Evolutionary conservation across 2,113 vertebrate species (phyloP).

Genomic region (Grallaria varia): DNA sequence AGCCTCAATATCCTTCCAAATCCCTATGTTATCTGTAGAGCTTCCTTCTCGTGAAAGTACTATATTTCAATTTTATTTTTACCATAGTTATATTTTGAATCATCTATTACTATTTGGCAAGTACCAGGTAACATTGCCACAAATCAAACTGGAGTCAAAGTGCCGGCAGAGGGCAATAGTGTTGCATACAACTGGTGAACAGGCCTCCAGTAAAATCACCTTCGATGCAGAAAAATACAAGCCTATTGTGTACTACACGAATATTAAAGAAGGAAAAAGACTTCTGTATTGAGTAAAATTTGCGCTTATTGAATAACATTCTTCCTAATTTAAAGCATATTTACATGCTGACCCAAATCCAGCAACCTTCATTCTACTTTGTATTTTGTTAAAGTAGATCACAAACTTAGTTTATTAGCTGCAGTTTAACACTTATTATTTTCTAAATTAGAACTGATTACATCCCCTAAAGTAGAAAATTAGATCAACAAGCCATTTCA

Average conservation of each 20-base stretch:
- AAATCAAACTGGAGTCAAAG: background rate
- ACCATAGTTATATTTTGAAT: background rate
- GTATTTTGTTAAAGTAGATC: slow-evolving; percentile 8
- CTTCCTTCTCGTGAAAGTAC: background rate
- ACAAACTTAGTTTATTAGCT: slow-evolving; percentile 57
- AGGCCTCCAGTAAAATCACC: background rate
- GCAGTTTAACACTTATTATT: slow-evolving; percentile 45
- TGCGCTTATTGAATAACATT: background rate
- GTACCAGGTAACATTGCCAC: background rate
- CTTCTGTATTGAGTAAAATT: background rate
- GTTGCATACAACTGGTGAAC: background rate
- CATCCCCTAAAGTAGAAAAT: slow-evolving; percentile 59
- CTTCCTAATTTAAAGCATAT: slow-evolving; percentile 13
- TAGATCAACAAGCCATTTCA: slow-evolving; percentile 52
- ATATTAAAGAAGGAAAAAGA: slow-evolving; percentile 19
- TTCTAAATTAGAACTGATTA: slow-evolving; percentile 64
- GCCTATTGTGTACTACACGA: background rate
- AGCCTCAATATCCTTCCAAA: background rate
- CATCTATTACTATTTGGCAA: background rate
- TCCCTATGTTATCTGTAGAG: background rate
- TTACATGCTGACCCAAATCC: slow-evolving; percentile 23
- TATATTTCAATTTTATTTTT: background rate
- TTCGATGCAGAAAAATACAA: background rate
- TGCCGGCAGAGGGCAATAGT: slow-evolving; percentile 70
- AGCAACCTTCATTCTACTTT: background rate